Percentiles rank a stretch among this genome's conserved stretches.
Evolutionary conservation across 2,797 vertebrate species (phyloP).

Genomic region (Erpetoichthys calabaricus): DNA sequence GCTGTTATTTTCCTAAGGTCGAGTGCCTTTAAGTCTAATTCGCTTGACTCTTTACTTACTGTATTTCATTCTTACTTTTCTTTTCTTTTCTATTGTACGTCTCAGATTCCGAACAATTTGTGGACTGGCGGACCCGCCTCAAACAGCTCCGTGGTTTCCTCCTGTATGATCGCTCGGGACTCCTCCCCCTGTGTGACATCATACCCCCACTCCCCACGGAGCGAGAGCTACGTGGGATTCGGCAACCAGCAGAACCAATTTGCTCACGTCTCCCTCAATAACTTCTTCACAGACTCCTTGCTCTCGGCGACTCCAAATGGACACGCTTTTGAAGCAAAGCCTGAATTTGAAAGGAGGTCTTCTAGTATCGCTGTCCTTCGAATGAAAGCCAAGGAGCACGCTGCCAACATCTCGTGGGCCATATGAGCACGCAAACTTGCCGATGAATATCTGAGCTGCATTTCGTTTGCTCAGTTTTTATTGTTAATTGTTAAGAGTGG

Average conservation of each 20-base stretch:
- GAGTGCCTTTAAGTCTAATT: neutral
- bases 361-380: slow-evolving; percentile 95
- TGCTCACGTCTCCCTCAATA: slow-evolving; percentile 84
- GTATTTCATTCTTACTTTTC: slow-evolving; percentile 2
- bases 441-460: too few relatives aligned
- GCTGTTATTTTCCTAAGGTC: neutral
- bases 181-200: slow-evolving; percentile 84
- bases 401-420: slow-evolving; percentile 97
- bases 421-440: slow-evolving; percentile 52
- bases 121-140: slow-evolving; percentile 69
- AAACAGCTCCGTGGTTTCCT: slow-evolving; percentile 75
- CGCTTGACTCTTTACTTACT: neutral
- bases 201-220: slow-evolving; percentile 77
- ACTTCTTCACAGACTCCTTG: slow-evolving; percentile 92
- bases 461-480: too few relatives aligned
- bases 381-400: slow-evolving; percentile 97
- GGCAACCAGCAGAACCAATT: slow-evolving; percentile 94
- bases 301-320: slow-evolving; percentile 66
- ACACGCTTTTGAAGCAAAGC: slow-evolving; percentile 87
- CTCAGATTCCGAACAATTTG: slow-evolving; percentile 91
- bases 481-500: too few relatives aligned
- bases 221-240: slow-evolving; percentile 80
- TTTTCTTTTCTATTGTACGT: slow-evolving; percentile 33
- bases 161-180: slow-evolving; percentile 92
- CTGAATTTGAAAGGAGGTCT: slow-evolving; percentile 87